These are phyloP conservation scores for Drosophila parvula DNA, from an alignment of 1,140 invertebrate species.

Conservation along the genomic window DNA sequence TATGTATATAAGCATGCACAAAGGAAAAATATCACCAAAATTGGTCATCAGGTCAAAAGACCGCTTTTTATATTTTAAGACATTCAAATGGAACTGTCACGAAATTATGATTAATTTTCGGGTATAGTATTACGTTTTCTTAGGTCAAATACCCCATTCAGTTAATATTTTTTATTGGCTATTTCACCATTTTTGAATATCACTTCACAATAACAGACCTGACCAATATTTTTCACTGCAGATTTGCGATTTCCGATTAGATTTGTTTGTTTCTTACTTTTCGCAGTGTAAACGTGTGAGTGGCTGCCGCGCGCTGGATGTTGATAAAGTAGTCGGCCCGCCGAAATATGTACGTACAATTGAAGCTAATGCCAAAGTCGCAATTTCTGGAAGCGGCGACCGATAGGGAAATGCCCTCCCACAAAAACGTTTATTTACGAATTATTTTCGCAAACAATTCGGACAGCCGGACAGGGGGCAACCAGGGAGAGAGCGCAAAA, in stretches of 20 bases:
- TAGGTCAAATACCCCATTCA: background rate
- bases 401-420: conserved; percentile 72
- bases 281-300: conserved; percentile 24
- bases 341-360: conserved; percentile 54
- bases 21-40: conserved; percentile 20
- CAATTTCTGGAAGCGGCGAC: conserved; percentile 70
- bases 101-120: background rate
- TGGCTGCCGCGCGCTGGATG: conserved; percentile 40
- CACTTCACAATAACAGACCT: background rate
- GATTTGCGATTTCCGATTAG: background rate
- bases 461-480: conserved; percentile 7
- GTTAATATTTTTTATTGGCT: background rate
- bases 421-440: conserved; percentile 60
- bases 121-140: background rate
- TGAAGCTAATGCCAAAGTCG: conserved; percentile 69
- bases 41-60: conserved; percentile 26
- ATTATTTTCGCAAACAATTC: conserved; percentile 57
- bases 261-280: conserved; percentile 5
- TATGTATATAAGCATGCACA: conserved; percentile 1
- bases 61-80: conserved; percentile 4
- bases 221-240: conserved; percentile 2
- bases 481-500: conserved; percentile 20
- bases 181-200: conserved; percentile 3
- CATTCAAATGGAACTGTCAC: background rate
- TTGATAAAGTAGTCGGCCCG: conserved; percentile 46